phyloP scores from a whole-genome alignment of 2,113 vertebrate genomes.

The Mobula birostris region DNA sequence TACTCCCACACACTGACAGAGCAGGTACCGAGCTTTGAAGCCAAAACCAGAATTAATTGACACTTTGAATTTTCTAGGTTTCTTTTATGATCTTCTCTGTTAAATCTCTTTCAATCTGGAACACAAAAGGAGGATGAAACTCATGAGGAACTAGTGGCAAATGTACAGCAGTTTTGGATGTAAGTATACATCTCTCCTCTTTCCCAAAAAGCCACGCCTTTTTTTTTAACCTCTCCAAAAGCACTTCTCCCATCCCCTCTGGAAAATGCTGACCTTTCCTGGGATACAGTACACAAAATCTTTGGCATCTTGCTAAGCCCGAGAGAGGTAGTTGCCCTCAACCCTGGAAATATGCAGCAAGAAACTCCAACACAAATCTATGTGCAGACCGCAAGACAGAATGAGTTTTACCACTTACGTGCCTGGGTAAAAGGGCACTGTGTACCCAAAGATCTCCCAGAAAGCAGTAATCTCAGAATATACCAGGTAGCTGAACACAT shows the following conservation, averaged over 20 bases:
- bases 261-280: neutral
- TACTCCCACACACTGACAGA: neutral
- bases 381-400: neutral
- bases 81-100: slow-evolving; percentile 36
- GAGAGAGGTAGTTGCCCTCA: neutral
- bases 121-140: slow-evolving; percentile 38
- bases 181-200: neutral
- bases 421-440: neutral
- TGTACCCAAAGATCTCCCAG: neutral
- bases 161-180: neutral
- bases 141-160: neutral
- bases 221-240: neutral
- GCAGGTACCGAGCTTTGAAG: neutral
- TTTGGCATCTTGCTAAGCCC: neutral
- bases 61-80: neutral
- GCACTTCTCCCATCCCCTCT: neutral
- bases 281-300: neutral
- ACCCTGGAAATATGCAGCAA: neutral
- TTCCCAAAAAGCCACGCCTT: neutral
- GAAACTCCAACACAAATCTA: neutral
- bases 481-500: neutral
- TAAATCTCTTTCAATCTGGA: slow-evolving; percentile 62
- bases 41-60: neutral
- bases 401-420: neutral
- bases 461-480: neutral